A percentile compares a stretch with the other conserved stretches of the same genome.
Conservation (phyloP, 1,140 invertebrate species). For the Aphelinus atriplicis region DNA sequence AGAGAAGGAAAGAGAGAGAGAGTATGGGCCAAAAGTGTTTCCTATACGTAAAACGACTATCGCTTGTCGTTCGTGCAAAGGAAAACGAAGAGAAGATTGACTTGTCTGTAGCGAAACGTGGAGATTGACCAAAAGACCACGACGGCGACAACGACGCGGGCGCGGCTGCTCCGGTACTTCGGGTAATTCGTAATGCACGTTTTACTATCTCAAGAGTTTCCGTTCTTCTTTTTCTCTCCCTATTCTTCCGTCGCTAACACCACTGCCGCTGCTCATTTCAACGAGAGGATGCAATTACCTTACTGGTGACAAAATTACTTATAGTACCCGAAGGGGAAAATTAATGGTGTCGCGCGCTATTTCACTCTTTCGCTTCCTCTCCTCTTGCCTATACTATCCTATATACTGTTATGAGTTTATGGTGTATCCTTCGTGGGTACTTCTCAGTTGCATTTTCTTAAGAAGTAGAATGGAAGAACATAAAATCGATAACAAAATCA, state of each 20-base stretch:
- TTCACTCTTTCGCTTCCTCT: constrained; percentile 23
- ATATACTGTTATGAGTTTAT: too few species aligned
- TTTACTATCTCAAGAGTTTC: constrained; percentile 33
- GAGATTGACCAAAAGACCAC: constrained; percentile 36
- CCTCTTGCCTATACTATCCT: background rate
- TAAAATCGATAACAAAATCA: too few species aligned
- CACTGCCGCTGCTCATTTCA: constrained; percentile 3
- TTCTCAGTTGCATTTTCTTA: too few species aligned
- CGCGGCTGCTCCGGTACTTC: constrained; percentile 20
- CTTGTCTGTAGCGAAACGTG: constrained; percentile 33
- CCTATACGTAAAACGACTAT: constrained; percentile 36
- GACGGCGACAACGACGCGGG: background rate
- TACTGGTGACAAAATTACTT: constrained; percentile 35
- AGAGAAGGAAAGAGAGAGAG: background rate
- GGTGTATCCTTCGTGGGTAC: too few species aligned
- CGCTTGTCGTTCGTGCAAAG: background rate
- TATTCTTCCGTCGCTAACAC: background rate
- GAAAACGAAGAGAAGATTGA: constrained; percentile 33
- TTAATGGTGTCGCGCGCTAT: constrained; percentile 38
- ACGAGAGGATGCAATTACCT: constrained; percentile 34
- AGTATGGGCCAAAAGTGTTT: constrained; percentile 33
- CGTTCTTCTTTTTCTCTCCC: constrained; percentile 14
- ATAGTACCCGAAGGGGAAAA: constrained; percentile 23
- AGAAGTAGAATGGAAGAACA: too few species aligned
- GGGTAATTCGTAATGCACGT: constrained; percentile 39